Percentiles rank a stretch among this genome's conserved stretches.
phyloP scores from a whole-genome alignment of 2,888 invertebrate genomes.

The Ethmia dodecea region DNA sequence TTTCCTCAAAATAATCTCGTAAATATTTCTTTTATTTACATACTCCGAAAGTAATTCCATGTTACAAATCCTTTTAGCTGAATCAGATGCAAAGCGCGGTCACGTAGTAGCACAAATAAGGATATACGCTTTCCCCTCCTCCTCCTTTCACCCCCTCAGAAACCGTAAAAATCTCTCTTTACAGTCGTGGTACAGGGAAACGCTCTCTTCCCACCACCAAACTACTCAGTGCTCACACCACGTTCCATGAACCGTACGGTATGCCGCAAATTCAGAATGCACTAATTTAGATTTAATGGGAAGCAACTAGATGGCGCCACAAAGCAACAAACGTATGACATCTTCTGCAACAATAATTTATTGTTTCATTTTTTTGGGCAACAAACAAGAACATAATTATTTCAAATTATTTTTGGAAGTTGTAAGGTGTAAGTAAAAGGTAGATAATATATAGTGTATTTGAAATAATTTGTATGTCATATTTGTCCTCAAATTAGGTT shows the following conservation, averaged over 20 bases:
- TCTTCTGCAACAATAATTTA: too few relatives aligned
- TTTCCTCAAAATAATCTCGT: too few relatives aligned
- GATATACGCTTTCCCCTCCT: conserved; percentile 39
- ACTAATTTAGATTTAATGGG: conserved; percentile 27
- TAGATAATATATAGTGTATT: too few relatives aligned
- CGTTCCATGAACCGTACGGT: conserved; percentile 30
- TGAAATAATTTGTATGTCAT: too few relatives aligned
- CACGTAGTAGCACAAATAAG: conserved; percentile 59
- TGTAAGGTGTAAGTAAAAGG: too few relatives aligned
- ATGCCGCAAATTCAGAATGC: conserved; percentile 37
- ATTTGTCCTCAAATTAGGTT: too few relatives aligned
- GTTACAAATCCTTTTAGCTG: conserved; percentile 38
- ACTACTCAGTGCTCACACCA: conserved; percentile 40
- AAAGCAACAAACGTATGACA: too few relatives aligned
- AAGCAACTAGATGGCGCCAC: too few relatives aligned
- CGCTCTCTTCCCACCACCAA: conserved; percentile 48
- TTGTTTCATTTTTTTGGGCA: too few relatives aligned
- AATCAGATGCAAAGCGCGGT: conserved; percentile 52
- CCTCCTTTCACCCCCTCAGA: conserved; percentile 20
- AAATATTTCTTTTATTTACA: too few relatives aligned
- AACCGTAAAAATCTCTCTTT: conserved; percentile 68
- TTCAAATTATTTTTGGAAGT: too few relatives aligned
- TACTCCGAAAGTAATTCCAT: conserved; percentile 11
- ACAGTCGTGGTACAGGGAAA: conserved; percentile 62
- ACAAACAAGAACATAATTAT: too few relatives aligned